Percentiles rank a stretch among this genome's conserved stretches.
These are phyloP conservation scores for Junonia oenone DNA, from an alignment of 2,888 invertebrate species.

Conservation along the genomic window DNA sequence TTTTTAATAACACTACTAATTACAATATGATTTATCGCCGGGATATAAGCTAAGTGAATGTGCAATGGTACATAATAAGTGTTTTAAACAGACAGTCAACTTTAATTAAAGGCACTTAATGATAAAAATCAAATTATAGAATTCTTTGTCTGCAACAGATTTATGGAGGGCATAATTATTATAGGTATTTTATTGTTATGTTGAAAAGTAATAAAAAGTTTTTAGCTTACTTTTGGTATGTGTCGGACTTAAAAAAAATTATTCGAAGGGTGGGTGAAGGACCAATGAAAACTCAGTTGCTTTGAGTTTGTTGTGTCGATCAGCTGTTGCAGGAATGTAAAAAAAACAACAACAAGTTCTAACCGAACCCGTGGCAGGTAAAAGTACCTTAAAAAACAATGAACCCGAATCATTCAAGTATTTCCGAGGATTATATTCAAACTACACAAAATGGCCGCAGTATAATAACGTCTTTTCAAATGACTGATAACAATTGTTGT, in stretches of 20 bases:
- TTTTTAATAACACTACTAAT: slow-evolving; percentile 19
- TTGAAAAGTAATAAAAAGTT: neutral
- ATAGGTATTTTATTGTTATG: neutral
- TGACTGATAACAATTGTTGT: neutral
- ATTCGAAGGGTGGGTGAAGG: slow-evolving; percentile 37
- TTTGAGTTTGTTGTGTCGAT: slow-evolving; percentile 54
- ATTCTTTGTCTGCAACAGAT: slow-evolving; percentile 3
- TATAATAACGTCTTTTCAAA: neutral
- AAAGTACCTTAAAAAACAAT: slow-evolving; percentile 30
- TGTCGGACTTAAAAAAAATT: slow-evolving; percentile 26
- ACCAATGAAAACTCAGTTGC: slow-evolving; percentile 46
- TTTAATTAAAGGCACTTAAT: slow-evolving; percentile 15
- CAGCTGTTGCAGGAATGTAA: slow-evolving; percentile 66
- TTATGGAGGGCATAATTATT: neutral
- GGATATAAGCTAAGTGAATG: slow-evolving; percentile 19
- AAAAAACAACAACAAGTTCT: slow-evolving; percentile 61
- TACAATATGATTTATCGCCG: slow-evolving; percentile 18
- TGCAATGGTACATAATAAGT: slow-evolving; percentile 20
- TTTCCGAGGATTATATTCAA: neutral
- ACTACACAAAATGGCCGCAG: slow-evolving; percentile 1
- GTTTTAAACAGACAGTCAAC: slow-evolving; percentile 16
- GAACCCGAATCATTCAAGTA: neutral
- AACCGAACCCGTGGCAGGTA: slow-evolving; percentile 47
- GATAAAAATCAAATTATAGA: slow-evolving; percentile 11
- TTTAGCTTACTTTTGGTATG: slow-evolving; percentile 7